phyloP scores from a whole-genome alignment of 30 jellyfish, hydroid and myxozoan genomes.

The Turritopsis dohrnii region DNA sequence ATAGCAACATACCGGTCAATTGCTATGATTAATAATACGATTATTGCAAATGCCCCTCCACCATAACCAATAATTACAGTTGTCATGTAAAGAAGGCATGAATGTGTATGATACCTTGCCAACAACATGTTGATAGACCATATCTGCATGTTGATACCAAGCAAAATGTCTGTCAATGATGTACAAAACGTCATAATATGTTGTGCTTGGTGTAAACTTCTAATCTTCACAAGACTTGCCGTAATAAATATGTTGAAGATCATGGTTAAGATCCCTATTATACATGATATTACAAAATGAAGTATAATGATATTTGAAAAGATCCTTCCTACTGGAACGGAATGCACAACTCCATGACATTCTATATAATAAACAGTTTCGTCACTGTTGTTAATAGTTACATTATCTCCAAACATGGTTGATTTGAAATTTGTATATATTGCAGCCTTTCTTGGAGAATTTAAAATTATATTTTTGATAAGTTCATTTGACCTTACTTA shows the following conservation, averaged over 20 bases:
- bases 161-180: not conserved
- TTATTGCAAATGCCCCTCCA: not conserved
- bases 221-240: not conserved
- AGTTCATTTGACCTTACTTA: too few relatives aligned
- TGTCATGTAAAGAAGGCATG: not conserved
- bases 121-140: not conserved
- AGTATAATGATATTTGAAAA: not conserved
- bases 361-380: not conserved
- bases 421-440: too few relatives aligned
- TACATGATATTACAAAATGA: not conserved
- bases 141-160: not conserved
- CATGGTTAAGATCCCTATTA: not conserved
- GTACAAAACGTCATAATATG: not conserved
- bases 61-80: conserved; percentile 9
- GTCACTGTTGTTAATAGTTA: not conserved
- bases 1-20: conserved; percentile 3
- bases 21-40: not conserved
- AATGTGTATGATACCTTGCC: conserved; percentile 3
- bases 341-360: not conserved
- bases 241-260: not conserved
- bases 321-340: not conserved
- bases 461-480: too few relatives aligned
- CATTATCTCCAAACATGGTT: too few relatives aligned
- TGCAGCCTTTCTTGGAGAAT: not conserved
- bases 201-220: not conserved